Percentiles rank a stretch among this genome's conserved stretches.
Conservation (phyloP, 2,113 vertebrate species). For the Gasterosteus nipponicus region DNA sequence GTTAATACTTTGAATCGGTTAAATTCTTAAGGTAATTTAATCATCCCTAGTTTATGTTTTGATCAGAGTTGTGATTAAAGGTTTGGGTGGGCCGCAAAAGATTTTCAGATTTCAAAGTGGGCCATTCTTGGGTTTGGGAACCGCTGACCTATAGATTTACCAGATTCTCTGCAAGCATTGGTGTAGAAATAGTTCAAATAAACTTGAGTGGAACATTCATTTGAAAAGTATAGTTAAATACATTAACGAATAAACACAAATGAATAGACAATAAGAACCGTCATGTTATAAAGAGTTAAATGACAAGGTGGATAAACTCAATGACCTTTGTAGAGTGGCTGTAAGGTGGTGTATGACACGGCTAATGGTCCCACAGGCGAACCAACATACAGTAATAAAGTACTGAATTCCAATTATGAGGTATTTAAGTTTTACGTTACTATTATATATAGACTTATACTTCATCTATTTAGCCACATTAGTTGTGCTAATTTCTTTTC, state of each 20-base stretch:
- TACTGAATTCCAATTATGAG: not conserved
- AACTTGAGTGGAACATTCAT: not conserved
- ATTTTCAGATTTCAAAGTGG: too few relatives aligned
- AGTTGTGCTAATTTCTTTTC: not conserved
- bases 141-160: not conserved
- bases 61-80: too few relatives aligned
- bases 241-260: not conserved
- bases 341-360: not conserved
- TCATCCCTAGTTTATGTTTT: too few relatives aligned
- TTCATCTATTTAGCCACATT: not conserved
- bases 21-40: too few relatives aligned
- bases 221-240: not conserved
- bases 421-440: not conserved
- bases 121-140: too few relatives aligned
- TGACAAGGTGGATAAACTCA: not conserved
- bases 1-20: too few relatives aligned
- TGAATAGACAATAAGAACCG: not conserved
- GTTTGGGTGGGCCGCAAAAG: too few relatives aligned
- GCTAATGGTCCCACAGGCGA: not conserved
- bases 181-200: not conserved
- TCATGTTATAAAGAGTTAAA: not conserved
- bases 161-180: not conserved
- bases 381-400: not conserved
- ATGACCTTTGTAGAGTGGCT: too few relatives aligned
- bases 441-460: not conserved